These are phyloP conservation scores for Paragorgia papillata DNA, from an alignment of 92 coral and sea anemone species.

Conservation along the genomic window DNA sequence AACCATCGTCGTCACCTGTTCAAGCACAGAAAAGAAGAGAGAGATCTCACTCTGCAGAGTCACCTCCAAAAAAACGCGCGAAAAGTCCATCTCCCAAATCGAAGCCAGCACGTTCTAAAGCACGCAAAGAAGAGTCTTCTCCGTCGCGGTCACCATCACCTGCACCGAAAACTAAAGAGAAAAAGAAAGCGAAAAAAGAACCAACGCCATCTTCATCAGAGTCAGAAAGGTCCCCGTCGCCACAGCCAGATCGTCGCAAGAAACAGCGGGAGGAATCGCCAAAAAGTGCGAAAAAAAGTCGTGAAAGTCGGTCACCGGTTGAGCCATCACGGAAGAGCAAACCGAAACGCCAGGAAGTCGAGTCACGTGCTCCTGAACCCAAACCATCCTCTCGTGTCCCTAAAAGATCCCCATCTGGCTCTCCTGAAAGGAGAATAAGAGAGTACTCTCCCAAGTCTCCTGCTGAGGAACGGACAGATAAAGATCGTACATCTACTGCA, in stretches of 20 bases:
- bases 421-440: constrained; percentile 36
- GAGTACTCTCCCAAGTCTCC: constrained; percentile 62
- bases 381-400: constrained; percentile 34
- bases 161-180: constrained; percentile 32
- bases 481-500: constrained; percentile 57
- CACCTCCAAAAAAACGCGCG: constrained; percentile 32
- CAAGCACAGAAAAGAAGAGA: constrained; percentile 13
- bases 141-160: constrained; percentile 64
- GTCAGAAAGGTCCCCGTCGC: constrained; percentile 31
- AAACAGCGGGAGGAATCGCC: constrained; percentile 32
- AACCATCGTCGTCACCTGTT: constrained; percentile 2
- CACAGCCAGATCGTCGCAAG: constrained; percentile 24
- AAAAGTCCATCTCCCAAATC: constrained; percentile 28
- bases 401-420: constrained; percentile 36
- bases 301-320: constrained; percentile 51
- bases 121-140: constrained; percentile 46
- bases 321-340: constrained; percentile 41
- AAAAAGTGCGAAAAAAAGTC: constrained; percentile 45
- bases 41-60: constrained; percentile 5
- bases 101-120: constrained; percentile 50
- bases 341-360: constrained; percentile 41
- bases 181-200: constrained; percentile 27
- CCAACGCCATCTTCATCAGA: constrained; percentile 20
- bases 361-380: constrained; percentile 51
- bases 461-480: constrained; percentile 40